Evolutionary conservation across 1,140 invertebrate genomes (phyloP).

Genomic region (Episyrphus balteatus): DNA sequence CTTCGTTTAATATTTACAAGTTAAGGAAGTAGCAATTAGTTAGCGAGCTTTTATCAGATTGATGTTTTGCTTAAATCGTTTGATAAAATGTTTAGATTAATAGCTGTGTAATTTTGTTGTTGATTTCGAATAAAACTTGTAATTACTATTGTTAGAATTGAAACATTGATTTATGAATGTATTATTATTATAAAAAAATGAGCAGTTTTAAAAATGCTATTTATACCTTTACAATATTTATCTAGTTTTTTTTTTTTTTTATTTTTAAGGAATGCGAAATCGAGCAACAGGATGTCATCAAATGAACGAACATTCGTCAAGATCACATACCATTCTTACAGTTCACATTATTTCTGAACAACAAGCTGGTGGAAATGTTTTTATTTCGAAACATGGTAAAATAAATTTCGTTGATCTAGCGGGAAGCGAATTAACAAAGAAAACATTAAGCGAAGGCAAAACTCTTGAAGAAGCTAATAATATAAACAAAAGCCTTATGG

Average conservation of each 20-base stretch:
- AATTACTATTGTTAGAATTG: too few species aligned
- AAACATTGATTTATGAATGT: too few species aligned
- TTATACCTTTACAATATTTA: too few species aligned
- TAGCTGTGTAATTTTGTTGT: too few species aligned
- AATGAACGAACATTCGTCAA: constrained; percentile 92
- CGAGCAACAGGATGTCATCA: constrained; percentile 77
- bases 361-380: constrained; percentile 68
- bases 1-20: constrained; percentile 2
- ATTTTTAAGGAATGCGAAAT: constrained; percentile 62
- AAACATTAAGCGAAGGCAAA: constrained; percentile 84
- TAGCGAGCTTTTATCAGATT: background rate
- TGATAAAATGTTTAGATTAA: too few species aligned
- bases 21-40: constrained; percentile 1
- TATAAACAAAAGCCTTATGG: constrained; percentile 93
- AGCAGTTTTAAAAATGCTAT: too few species aligned
- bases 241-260: too few species aligned
- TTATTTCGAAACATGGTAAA: constrained; percentile 78
- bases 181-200: too few species aligned
- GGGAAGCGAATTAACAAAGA: constrained; percentile 88
- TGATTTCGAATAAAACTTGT: too few species aligned
- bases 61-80: background rate
- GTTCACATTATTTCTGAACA: constrained; percentile 74
- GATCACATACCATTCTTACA: constrained; percentile 90
- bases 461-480: constrained; percentile 89
- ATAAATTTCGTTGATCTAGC: constrained; percentile 92